These are phyloP conservation scores for Scaptomyza tumidula DNA, from an alignment of 2,888 invertebrate genomes.

Conservation along the genomic window DNA sequence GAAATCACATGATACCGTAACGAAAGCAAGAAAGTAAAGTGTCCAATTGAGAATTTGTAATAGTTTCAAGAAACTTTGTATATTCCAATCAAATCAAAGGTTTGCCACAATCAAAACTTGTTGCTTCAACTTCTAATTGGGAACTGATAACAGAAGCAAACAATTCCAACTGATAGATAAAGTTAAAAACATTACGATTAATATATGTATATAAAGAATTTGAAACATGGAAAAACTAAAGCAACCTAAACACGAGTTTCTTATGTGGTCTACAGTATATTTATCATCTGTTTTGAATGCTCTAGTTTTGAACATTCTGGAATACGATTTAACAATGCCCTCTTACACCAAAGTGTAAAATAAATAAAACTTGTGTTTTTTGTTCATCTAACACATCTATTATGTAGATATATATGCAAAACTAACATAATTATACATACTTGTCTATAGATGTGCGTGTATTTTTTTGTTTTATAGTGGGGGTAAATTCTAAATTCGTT, in stretches of 20 bases:
- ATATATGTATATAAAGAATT: neutral
- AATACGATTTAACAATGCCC: constrained; percentile 58
- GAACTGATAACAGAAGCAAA: constrained; percentile 23
- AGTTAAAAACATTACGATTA: neutral
- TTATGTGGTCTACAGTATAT: neutral
- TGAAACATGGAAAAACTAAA: neutral
- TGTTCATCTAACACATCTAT: constrained; percentile 7
- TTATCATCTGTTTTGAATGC: neutral
- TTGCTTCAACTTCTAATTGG: neutral
- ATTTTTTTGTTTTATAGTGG: constrained; percentile 30
- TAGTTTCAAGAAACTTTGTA: too few species aligned
- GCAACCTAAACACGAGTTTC: neutral
- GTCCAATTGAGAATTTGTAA: neutral
- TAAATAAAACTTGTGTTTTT: constrained; percentile 14
- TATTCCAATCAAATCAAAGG: neutral
- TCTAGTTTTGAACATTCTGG: constrained; percentile 46
- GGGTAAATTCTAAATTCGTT: constrained; percentile 71
- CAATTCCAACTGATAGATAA: neutral
- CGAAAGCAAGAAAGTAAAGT: neutral
- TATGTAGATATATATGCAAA: neutral
- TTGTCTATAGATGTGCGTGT: constrained; percentile 22
- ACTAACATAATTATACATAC: constrained; percentile 25
- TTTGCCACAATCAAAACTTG: constrained; percentile 6
- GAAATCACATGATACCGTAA: neutral
- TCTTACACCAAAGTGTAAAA: constrained; percentile 64